Percentiles rank a stretch among this genome's conserved stretches.
phyloP scores from a whole-genome alignment of 2,888 invertebrate species.

The Acrocera orbiculus region DNA sequence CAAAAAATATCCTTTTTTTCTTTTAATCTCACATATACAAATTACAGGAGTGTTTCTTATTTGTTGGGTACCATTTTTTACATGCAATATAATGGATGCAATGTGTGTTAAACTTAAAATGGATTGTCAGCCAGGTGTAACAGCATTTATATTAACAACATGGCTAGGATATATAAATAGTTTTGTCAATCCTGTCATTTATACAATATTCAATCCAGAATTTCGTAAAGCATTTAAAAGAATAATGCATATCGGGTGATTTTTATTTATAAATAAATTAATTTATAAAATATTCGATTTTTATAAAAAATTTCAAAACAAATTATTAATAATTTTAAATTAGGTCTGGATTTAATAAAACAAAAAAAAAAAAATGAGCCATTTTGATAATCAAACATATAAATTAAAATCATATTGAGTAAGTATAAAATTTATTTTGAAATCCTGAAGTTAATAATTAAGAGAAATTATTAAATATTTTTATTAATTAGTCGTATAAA shows the following conservation, averaged over 20 bases:
- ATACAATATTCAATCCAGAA: conserved; percentile 92
- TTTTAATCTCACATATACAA: not conserved
- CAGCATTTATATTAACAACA: conserved; percentile 83
- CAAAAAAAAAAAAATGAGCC: too few relatives aligned
- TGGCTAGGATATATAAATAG: conserved; percentile 98
- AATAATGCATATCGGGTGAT: conserved; percentile 53
- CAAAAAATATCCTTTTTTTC: not conserved
- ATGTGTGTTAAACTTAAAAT: conserved; percentile 74
- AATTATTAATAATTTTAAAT: too few relatives aligned
- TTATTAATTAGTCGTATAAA: too few relatives aligned
- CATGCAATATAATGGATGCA: conserved; percentile 92
- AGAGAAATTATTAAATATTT: too few relatives aligned
- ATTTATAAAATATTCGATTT: too few relatives aligned
- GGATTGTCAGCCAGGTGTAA: conserved; percentile 67
- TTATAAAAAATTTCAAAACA: too few relatives aligned
- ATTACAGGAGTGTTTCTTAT: conserved; percentile 88
- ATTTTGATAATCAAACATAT: too few relatives aligned
- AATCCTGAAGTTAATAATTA: too few relatives aligned
- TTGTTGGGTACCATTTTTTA: conserved; percentile 99
- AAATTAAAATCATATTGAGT: too few relatives aligned
- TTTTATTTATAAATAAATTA: not conserved
- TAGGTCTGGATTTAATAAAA: too few relatives aligned
- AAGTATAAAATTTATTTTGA: too few relatives aligned
- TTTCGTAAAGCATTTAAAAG: conserved; percentile 97
- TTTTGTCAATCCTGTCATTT: conserved; percentile 83